A percentile compares a stretch with the other conserved stretches of the same genome.
phyloP scores from a whole-genome alignment of 2,113 vertebrate species.

The Scytalopus superciliaris region DNA sequence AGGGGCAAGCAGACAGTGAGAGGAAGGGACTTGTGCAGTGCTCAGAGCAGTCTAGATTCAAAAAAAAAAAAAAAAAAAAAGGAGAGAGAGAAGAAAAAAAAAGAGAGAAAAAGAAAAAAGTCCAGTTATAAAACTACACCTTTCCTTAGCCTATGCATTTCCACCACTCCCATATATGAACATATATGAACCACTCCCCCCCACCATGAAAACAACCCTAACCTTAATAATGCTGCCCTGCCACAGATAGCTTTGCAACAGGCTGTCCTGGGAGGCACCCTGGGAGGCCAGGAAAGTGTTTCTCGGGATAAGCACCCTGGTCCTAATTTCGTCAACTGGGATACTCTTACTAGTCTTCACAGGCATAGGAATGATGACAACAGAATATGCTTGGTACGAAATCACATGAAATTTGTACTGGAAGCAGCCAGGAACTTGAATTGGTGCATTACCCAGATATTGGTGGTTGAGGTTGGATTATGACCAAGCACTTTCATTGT shows the following conservation, averaged over 20 bases:
- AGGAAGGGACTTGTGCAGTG: neutral
- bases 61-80: neutral
- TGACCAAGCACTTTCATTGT: neutral
- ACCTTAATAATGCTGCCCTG: neutral
- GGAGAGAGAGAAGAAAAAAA: no score
- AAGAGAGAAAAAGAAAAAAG: neutral
- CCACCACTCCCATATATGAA: neutral
- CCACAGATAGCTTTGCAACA: neutral
- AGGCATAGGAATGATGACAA: neutral
- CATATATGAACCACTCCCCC: no score
- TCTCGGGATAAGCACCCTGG: neutral
- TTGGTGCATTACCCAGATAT: accelerated
- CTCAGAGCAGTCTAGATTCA: neutral
- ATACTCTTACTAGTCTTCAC: neutral
- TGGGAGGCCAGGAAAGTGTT: neutral
- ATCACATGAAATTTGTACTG: neutral
- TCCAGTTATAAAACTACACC: neutral
- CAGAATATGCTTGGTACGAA: neutral
- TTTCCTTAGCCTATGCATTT: neutral
- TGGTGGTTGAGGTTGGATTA: neutral
- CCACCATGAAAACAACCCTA: neutral
- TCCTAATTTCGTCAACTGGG: neutral
- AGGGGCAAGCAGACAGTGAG: neutral
- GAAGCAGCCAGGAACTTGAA: neutral
- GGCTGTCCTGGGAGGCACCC: neutral